Conservation (phyloP, 2,888 invertebrate genomes). For the Cryptosula pallasiana region DNA sequence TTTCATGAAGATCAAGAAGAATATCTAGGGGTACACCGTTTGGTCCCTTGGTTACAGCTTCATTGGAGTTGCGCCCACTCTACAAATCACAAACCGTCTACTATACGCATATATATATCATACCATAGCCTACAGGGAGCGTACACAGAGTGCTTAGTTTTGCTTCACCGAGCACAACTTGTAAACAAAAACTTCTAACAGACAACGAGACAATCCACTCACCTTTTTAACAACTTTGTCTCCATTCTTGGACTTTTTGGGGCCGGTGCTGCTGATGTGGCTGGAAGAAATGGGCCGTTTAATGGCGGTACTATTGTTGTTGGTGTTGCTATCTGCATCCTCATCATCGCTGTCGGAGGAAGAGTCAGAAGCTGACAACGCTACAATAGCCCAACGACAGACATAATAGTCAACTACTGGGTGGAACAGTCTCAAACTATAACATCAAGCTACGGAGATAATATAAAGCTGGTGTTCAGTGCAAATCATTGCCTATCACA, state of each 20-base stretch:
- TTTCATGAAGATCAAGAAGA: constrained; percentile 7
- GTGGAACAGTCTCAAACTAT: no score
- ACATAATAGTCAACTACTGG: background rate
- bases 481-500: no score
- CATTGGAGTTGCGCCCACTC: background rate
- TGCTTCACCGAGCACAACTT: no score
- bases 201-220: no score
- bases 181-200: no score
- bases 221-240: constrained; percentile 4
- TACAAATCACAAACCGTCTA: background rate
- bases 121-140: no score
- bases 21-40: background rate
- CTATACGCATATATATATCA: no score
- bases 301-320: background rate
- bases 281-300: constrained; percentile 3
- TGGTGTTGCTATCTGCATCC: background rate
- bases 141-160: no score
- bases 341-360: background rate
- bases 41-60: background rate
- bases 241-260: background rate
- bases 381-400: background rate
- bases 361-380: background rate
- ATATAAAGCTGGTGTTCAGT: no score
- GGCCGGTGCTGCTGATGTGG: background rate
- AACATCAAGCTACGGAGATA: no score